Evolutionary conservation across 53 echinoderm and acorn worm genomes (phyloP).

Genomic region (Astropecten irregularis): DNA sequence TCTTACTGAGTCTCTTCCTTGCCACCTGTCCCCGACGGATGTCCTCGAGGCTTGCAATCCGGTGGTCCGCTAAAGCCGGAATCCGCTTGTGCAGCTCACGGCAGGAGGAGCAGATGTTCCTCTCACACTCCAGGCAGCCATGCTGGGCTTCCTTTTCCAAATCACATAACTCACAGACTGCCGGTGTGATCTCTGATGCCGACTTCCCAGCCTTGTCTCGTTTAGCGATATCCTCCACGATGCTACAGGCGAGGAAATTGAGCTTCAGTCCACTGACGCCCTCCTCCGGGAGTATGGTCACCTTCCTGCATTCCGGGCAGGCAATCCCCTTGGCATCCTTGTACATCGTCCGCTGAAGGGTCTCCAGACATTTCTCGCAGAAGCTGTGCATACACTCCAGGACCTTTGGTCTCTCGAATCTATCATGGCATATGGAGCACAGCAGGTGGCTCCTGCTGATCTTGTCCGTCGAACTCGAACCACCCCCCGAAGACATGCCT

Average conservation of each 20-base stretch:
- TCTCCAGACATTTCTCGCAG: conserved; percentile 13
- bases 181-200: too few relatives aligned
- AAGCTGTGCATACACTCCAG: conserved; percentile 30
- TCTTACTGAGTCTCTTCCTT: neutral
- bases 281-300: neutral
- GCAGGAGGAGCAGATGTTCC: neutral
- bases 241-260: neutral
- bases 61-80: neutral
- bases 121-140: conserved; percentile 25
- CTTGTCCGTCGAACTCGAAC: too few relatives aligned
- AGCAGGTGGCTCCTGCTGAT: neutral
- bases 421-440: conserved; percentile 1
- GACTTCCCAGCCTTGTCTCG: neutral
- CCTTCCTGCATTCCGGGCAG: neutral
- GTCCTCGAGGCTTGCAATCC: neutral
- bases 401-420: conserved; percentile 1
- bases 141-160: neutral
- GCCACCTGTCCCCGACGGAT: neutral
- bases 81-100: neutral
- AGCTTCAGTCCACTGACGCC: neutral
- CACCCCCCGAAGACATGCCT: too few relatives aligned
- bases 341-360: neutral
- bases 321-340: neutral
- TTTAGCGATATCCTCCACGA: neutral
- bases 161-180: conserved; percentile 9